Percentiles rank a stretch among this genome's conserved stretches.
Evolutionary conservation across 2,888 invertebrate species (phyloP).

Genomic region (Eledona agricola): DNA sequence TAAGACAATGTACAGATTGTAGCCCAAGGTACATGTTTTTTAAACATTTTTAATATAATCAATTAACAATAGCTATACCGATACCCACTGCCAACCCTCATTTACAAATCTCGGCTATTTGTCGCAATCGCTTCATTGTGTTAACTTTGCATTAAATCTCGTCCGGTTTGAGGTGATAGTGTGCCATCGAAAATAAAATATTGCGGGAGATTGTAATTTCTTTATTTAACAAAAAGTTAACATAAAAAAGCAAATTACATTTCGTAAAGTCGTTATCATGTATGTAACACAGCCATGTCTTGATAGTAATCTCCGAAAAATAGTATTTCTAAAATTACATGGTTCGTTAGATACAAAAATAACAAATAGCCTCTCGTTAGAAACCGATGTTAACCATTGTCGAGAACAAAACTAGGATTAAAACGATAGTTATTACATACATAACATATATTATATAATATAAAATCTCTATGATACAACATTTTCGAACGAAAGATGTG

Average conservation of each 20-base stretch:
- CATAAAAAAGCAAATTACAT: slow-evolving; percentile 48
- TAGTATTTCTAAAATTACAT: slow-evolving; percentile 46
- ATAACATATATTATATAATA: slow-evolving; percentile 50
- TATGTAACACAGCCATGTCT: slow-evolving; percentile 56
- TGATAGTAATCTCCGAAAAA: slow-evolving; percentile 41
- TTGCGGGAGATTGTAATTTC: slow-evolving; percentile 39
- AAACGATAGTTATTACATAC: too few relatives aligned
- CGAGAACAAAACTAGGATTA: slow-evolving; percentile 44
- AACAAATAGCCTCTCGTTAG: slow-evolving; percentile 48
- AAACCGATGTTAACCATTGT: slow-evolving; percentile 56
- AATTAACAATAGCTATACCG: slow-evolving; percentile 52
- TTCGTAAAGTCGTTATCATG: slow-evolving; percentile 44
- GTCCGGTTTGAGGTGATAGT: slow-evolving; percentile 28
- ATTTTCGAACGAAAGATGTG: slow-evolving; percentile 51
- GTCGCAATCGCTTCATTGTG: slow-evolving; percentile 43
- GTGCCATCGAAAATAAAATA: slow-evolving; percentile 36
- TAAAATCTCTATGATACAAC: slow-evolving; percentile 51
- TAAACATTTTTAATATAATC: slow-evolving; percentile 51
- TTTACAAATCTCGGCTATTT: slow-evolving; percentile 51
- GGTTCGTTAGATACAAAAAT: slow-evolving; percentile 55
- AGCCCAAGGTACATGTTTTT: slow-evolving; percentile 54
- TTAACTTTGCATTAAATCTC: slow-evolving; percentile 52
- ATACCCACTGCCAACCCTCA: slow-evolving; percentile 55
- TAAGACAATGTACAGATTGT: slow-evolving; percentile 54
- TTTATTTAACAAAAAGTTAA: slow-evolving; percentile 56